Percentiles rank a stretch among this genome's conserved stretches.
Conservation (phyloP, 2,888 invertebrate species). For the Yponomeuta sedellus region DNA sequence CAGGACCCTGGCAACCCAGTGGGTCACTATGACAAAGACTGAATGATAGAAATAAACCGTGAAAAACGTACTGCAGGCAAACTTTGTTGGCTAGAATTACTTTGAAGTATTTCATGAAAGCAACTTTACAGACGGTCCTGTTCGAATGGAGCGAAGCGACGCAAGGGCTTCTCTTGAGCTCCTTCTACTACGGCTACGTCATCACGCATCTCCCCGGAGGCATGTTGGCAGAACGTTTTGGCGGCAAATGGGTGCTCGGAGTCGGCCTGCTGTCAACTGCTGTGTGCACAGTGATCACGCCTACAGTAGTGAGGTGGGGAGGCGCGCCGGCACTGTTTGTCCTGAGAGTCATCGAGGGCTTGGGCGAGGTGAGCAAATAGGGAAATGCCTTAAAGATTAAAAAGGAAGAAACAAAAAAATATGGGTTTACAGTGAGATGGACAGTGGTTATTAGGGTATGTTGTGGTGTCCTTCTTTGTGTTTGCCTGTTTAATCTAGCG, state of each 20-base stretch:
- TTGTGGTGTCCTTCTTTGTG: too few relatives aligned
- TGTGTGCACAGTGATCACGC: conserved; percentile 87
- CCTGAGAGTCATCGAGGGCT: conserved; percentile 70
- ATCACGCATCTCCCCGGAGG: conserved; percentile 91
- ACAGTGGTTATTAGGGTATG: too few relatives aligned
- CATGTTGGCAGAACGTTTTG: conserved; percentile 85
- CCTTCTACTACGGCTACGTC: conserved; percentile 91
- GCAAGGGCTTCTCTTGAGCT: conserved; percentile 86
- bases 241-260: conserved; percentile 90
- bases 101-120: too few relatives aligned
- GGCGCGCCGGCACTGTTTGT: conserved; percentile 74
- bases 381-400: conserved; percentile 15
- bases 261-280: conserved; percentile 88
- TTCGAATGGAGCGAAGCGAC: conserved; percentile 83
- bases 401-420: not conserved
- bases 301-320: conserved; percentile 78
- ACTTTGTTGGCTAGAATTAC: too few relatives aligned
- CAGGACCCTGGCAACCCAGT: too few relatives aligned
- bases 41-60: too few relatives aligned
- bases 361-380: conserved; percentile 79
- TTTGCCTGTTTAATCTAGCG: too few relatives aligned
- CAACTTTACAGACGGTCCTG: conserved; percentile 30
- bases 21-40: too few relatives aligned
- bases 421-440: too few relatives aligned
- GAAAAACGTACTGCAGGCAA: too few relatives aligned